Evolutionary conservation across 2,888 invertebrate genomes (phyloP), one percentile per base, ranked within the genome.

Genomic region (Pterostichus madidus): DNA sequence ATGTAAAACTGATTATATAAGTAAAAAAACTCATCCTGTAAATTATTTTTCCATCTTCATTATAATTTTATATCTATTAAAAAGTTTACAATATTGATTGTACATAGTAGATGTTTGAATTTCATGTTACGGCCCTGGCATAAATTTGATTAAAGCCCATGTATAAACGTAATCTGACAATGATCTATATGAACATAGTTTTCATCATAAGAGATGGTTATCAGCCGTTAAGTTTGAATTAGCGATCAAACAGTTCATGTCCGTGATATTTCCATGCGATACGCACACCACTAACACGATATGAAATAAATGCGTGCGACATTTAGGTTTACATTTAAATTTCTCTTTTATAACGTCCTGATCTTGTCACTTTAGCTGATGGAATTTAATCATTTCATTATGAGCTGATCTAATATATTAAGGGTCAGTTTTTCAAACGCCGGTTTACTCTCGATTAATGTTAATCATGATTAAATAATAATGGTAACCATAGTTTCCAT

Each of bases 131-230:
- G 35, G 64, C 10, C 64, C 31, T 64, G 64, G 64, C 17, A 15
- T 4, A n/a, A 35, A 31, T 64, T 35, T 31, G 64, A 64, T 64
- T 64, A 64, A 24, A 64, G 64, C 64, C 17, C 24, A 64, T 24
- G 64, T 24, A 35, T 32, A 49, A 49, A 49, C 32, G 2, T 64
- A 64, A 64, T 64, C 64, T 64, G 64, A 64, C 64, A 64, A 64
- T 64, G 24, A 64, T 64, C 64, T 59, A 59, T 64, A 64, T 64
- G 64, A 64, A 31, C 17, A 15, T 1, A 32, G 64, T 64, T 64
- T 64, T 64, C 64, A 64, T 64, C 64, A 64, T 64, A 59, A 64
- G 64, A n/a, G 64, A 64, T 64, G 35, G 24, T 64, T 64, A 64
- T 64, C 64, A 64, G 32, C 64, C 2, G 64, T 64, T 64, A 64